phyloP scores from a whole-genome alignment of 2,113 vertebrate genomes.

The Sarotherodon lohbergeri region DNA sequence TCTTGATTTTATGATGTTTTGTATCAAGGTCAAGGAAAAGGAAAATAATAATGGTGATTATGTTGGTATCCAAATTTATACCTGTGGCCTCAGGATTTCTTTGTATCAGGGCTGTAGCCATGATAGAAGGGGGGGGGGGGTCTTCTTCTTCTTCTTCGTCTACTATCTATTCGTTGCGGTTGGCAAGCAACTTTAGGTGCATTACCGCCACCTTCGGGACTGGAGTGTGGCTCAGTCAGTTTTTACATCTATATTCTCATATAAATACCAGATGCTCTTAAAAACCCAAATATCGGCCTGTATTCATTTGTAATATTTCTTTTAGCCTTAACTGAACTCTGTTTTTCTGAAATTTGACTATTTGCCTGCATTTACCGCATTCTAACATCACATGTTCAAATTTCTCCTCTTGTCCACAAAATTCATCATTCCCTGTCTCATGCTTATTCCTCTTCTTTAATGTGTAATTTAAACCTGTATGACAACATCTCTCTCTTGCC shows the following conservation, averaged over 20 bases:
- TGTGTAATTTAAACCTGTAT: neutral
- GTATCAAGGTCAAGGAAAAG: neutral
- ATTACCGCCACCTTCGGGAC: neutral
- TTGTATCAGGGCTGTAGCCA: neutral
- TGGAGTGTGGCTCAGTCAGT: neutral
- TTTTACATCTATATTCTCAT: accelerated
- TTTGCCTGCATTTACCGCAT: neutral
- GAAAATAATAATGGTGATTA: neutral
- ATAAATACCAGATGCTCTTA: neutral
- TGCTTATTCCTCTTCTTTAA: neutral
- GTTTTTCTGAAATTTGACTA: neutral
- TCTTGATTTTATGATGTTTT: neutral
- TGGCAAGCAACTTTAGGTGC: neutral
- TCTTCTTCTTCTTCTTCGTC: no score
- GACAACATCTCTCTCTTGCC: accelerated
- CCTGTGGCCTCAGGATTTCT: neutral
- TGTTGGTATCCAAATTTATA: neutral
- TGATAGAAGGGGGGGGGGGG: no score
- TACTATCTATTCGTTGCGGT: neutral
- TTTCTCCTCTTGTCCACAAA: neutral
- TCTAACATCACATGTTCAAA: neutral
- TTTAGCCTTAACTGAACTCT: accelerated
- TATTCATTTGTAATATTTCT: accelerated
- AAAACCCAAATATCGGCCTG: neutral
- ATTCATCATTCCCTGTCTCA: accelerated